Evolutionary conservation across 2,113 vertebrate genomes (phyloP).

Genomic region (Chloroceryle aenea): DNA sequence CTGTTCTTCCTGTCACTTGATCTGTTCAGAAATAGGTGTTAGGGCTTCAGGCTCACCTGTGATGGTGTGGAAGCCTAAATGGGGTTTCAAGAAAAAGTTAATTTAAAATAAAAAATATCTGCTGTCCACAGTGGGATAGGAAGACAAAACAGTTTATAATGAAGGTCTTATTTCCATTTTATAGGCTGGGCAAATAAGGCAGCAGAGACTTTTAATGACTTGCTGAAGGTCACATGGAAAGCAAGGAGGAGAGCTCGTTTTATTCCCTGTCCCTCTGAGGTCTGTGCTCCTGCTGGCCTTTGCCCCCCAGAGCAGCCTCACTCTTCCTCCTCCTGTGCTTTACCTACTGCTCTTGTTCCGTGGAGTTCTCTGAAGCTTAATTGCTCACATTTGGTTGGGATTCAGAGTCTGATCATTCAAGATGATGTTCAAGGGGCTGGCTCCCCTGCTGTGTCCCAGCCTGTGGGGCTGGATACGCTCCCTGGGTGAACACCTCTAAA

Average conservation of each 20-base stretch:
- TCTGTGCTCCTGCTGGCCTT: not conserved
- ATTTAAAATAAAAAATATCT: not conserved
- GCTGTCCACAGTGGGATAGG: not conserved
- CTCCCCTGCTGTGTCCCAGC: not conserved
- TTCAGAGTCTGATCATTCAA: not conserved
- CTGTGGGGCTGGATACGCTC: not conserved
- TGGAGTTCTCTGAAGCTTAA: not conserved
- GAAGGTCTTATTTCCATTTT: not conserved
- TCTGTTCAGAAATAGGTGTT: not conserved
- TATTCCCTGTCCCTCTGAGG: not conserved
- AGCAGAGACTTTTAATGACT: slow-evolving; percentile 14
- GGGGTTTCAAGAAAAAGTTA: not conserved
- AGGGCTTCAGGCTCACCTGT: not conserved
- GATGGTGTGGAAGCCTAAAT: not conserved
- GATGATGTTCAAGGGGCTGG: not conserved
- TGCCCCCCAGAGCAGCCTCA: not conserved
- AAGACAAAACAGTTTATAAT: not conserved
- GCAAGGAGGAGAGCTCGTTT: not conserved
- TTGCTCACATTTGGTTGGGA: not conserved
- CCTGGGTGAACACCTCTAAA: not conserved
- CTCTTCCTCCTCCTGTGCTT: not conserved
- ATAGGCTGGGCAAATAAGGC: not conserved
- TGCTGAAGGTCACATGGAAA: not conserved
- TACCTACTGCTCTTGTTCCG: not conserved
- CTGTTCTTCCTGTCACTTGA: not conserved